Conservation (phyloP, 37 sponge, comb jelly and placozoan genomes). For the Ephydatia muelleri region DNA sequence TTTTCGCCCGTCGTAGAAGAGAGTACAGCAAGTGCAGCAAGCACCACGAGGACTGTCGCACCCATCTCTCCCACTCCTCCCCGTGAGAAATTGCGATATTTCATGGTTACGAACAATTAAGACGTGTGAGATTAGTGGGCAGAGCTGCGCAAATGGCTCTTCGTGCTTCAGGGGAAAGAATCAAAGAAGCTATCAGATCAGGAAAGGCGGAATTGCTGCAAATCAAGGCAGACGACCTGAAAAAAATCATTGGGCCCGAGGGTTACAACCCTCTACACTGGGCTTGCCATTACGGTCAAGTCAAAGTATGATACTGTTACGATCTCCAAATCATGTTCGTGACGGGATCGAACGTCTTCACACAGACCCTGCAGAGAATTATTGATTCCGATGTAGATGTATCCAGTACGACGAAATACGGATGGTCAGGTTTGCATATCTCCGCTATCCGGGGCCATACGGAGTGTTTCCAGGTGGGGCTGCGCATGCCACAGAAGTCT, state of each 20-base stretch:
- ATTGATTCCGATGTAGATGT: conserved; percentile 50
- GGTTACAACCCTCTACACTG: conserved; percentile 55
- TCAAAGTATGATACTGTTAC: conserved; percentile 25
- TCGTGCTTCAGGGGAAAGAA: neutral
- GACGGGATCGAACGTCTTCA: neutral
- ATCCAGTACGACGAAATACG: conserved; percentile 19
- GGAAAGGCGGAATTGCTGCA: conserved; percentile 31
- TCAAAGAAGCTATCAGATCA: conserved; percentile 29
- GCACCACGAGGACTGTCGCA: neutral
- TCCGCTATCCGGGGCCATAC: conserved; percentile 69
- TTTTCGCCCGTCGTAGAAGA: neutral
- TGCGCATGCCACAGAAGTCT: neutral
- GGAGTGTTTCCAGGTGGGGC: conserved; percentile 50
- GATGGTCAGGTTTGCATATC: conserved; percentile 72
- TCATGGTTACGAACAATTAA: neutral
- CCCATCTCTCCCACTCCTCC: neutral
- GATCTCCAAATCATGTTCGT: neutral
- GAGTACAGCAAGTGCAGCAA: neutral
- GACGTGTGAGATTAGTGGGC: neutral
- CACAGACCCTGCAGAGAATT: conserved; percentile 64
- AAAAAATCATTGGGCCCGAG: conserved; percentile 35
- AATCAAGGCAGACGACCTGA: conserved; percentile 10
- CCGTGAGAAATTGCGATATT: neutral
- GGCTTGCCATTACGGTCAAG: conserved; percentile 65
- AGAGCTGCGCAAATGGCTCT: neutral